Percentiles rank a stretch among this genome's conserved stretches.
These are phyloP conservation scores for Pseudochromis fuscus DNA, from an alignment of 2,797 vertebrate genomes.

Conservation along the genomic window DNA sequence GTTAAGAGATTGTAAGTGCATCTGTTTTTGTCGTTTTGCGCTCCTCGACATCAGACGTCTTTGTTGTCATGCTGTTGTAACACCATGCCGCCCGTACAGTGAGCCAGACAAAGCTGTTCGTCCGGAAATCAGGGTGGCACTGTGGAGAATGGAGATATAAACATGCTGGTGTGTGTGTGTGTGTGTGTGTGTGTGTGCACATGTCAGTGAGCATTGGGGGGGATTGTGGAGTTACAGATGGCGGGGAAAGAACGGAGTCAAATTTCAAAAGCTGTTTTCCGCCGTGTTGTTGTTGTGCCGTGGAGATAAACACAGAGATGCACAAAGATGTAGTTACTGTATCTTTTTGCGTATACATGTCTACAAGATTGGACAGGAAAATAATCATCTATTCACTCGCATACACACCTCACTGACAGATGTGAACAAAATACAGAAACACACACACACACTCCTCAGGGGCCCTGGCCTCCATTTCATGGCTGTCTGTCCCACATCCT, in stretches of 20 bases:
- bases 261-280: conserved; percentile 77
- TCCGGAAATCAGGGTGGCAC: conserved; percentile 79
- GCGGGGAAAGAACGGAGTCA: conserved; percentile 63
- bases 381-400: conserved; percentile 19
- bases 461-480: conserved; percentile 85
- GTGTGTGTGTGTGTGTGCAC: conserved; percentile 32
- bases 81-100: conserved; percentile 20
- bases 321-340: conserved; percentile 24
- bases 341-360: conserved; percentile 25
- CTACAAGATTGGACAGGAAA: conserved; percentile 41
- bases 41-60: conserved; percentile 30
- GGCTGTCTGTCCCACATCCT: conserved; percentile 82
- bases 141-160: conserved; percentile 69
- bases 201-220: conserved; percentile 12
- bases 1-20: not conserved
- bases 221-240: conserved; percentile 16
- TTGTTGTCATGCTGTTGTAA: conserved; percentile 26
- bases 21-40: not conserved
- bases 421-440: conserved; percentile 34
- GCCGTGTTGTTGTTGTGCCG: conserved; percentile 66
- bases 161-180: conserved; percentile 63
- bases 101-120: conserved; percentile 66
- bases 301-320: conserved; percentile 72
- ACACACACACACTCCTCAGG: conserved; percentile 50
- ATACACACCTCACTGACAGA: conserved; percentile 26